A percentile compares a stretch with the other conserved stretches of the same genome.
phyloP scores from a whole-genome alignment of 2,797 vertebrate species.

The Pipistrellus pygmaeus region DNA sequence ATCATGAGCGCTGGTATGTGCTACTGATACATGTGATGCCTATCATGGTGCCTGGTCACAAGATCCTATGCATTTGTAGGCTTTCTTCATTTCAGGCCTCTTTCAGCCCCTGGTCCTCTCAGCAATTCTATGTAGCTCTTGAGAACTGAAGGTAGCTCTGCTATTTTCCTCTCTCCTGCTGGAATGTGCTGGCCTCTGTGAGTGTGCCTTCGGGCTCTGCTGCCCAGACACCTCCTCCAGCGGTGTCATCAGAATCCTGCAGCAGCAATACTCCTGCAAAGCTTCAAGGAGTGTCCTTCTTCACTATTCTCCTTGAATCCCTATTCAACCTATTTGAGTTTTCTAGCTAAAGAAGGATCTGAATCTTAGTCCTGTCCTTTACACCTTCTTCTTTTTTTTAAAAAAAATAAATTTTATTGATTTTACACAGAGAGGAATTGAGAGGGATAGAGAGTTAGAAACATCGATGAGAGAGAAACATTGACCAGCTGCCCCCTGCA shows the following conservation, averaged over 20 bases:
- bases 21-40: background rate
- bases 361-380: slow-evolving; percentile 2
- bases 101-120: background rate
- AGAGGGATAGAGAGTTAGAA: no score
- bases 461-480: no score
- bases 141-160: background rate
- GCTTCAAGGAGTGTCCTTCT: background rate
- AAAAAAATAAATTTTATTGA: no score
- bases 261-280: background rate
- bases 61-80: background rate
- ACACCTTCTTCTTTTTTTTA: slow-evolving; percentile 4
- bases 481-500: no score
- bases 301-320: background rate
- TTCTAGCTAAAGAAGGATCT: background rate
- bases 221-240: background rate
- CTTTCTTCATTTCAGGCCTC: background rate
- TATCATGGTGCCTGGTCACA: background rate
- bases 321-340: background rate
- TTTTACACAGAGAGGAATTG: no score
- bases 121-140: background rate
- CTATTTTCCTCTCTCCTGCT: background rate
- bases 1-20: background rate
- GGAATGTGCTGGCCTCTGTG: background rate
- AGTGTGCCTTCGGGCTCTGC: background rate
- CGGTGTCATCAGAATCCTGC: background rate